Base-by-base conservation (phyloP, 2,113 vertebrate genomes). In the Poeciliopsis retropinna region DNA sequence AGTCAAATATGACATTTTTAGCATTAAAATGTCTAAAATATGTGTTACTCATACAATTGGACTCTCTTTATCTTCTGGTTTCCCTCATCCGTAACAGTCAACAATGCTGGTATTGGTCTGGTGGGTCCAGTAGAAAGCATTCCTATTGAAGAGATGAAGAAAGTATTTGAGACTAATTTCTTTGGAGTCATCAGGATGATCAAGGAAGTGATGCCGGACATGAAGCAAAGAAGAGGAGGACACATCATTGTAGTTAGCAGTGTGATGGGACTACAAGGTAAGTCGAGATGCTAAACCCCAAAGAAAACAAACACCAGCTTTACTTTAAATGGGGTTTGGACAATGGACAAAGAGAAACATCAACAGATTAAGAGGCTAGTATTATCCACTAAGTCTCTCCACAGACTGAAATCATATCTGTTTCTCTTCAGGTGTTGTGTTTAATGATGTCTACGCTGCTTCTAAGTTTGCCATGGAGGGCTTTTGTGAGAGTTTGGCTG, bases 391-490 rank as follows among this genome's bases (percentile, higher is more conserved):
- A 19, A 37, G 32, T 44, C 31, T 57, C 73, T 63, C 34, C 8
- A 41, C 0, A 69, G 68, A 41, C 30, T 41, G 0, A 67, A 12
- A 3, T 7, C 6, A 0, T 15, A 39, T 68, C 10, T 79, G 41
- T 29, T 72, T 44, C n/a, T 74, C 4, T 73, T 1, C 62, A 95
- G 94, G 91, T 44, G 84, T 95, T 61, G 93, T 90, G 34, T 95
- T 95, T 63, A 95, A 94, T 8, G 93, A 95, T 0, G 87, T 94
- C 57, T 95, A 95, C 0, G 83, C 93, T 15, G 94, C 94, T 4
- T 95, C 94, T 27, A 95, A 95, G 83, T 95, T 95, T 68, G 94
- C 94, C 34, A 91, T 93, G 54, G 93, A 95, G 81, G 94, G 94
- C 4, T 94, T 95, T 84, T 94, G 93, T n/a, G 91, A 95, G 86